Conservation (phyloP, 2,888 invertebrate species). For the Chloromyia formosa region DNA sequence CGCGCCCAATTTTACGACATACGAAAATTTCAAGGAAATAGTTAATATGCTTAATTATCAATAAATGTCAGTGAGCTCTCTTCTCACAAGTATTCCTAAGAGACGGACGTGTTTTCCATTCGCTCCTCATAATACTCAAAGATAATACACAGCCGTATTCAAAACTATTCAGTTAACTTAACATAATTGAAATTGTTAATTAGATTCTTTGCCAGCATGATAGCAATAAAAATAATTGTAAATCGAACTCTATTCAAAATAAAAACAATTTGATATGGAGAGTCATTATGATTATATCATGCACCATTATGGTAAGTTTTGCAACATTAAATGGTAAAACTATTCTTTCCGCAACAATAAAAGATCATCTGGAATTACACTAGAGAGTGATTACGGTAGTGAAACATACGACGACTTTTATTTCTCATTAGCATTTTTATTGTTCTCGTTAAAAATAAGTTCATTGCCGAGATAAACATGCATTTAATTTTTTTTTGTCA, state of each 20-base stretch:
- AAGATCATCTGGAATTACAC: constrained; percentile 25
- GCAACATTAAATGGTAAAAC: constrained; percentile 23
- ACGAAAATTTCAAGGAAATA: too few relatives aligned
- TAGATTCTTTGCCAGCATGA: too few relatives aligned
- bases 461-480: constrained; percentile 22
- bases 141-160: too few relatives aligned
- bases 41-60: too few relatives aligned
- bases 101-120: too few relatives aligned
- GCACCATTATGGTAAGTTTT: constrained; percentile 2
- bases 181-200: too few relatives aligned
- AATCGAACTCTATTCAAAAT: not conserved
- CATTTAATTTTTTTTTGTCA: constrained; percentile 12
- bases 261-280: not conserved
- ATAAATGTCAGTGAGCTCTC: too few relatives aligned
- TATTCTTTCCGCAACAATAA: constrained; percentile 34
- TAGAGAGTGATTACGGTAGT: constrained; percentile 14
- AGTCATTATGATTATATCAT: constrained; percentile 12
- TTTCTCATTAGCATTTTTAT: constrained; percentile 40
- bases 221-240: not conserved
- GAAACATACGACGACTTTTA: constrained; percentile 9
- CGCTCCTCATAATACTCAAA: too few relatives aligned
- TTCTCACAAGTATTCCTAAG: too few relatives aligned
- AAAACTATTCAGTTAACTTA: too few relatives aligned
- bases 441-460: constrained; percentile 30
- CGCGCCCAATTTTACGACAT: too few relatives aligned